Percentiles rank a stretch among this genome's conserved stretches.
phyloP scores from a whole-genome alignment of 2,888 invertebrate genomes.

The Agrotis segetum region DNA sequence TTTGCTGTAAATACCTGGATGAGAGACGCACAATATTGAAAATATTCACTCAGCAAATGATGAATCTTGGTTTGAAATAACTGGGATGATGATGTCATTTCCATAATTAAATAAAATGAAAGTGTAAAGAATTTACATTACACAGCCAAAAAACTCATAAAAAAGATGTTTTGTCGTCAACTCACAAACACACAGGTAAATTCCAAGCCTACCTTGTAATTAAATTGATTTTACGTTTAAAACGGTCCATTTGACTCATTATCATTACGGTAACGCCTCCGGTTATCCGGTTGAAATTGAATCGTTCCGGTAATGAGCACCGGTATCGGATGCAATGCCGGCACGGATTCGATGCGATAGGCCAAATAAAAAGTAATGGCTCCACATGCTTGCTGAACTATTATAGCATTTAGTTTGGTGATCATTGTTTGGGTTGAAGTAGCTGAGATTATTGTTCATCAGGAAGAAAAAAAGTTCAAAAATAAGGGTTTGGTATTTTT shows the following conservation, averaged over 20 bases:
- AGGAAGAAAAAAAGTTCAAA: too few relatives aligned
- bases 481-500: too few relatives aligned
- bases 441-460: conserved; percentile 8
- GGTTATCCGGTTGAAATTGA: conserved; percentile 75
- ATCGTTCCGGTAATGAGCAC: conserved; percentile 77
- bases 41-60: too few relatives aligned
- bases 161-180: conserved; percentile 6
- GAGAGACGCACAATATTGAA: too few relatives aligned
- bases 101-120: not conserved
- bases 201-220: conserved; percentile 48
- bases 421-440: conserved; percentile 37
- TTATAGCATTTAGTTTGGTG: conserved; percentile 52
- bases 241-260: conserved; percentile 68
- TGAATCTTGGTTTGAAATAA: too few relatives aligned
- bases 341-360: conserved; percentile 66
- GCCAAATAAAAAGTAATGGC: conserved; percentile 70
- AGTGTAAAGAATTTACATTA: not conserved
- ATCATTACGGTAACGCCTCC: conserved; percentile 69
- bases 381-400: conserved; percentile 46
- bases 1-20: too few relatives aligned
- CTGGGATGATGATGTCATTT: not conserved
- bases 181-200: conserved; percentile 24
- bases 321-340: conserved; percentile 67
- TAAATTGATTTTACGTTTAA: conserved; percentile 63
- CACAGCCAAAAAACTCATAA: conserved; percentile 1